Evolutionary conservation across 2,888 invertebrate genomes (phyloP).

Genomic region (Tineola bisselliella): DNA sequence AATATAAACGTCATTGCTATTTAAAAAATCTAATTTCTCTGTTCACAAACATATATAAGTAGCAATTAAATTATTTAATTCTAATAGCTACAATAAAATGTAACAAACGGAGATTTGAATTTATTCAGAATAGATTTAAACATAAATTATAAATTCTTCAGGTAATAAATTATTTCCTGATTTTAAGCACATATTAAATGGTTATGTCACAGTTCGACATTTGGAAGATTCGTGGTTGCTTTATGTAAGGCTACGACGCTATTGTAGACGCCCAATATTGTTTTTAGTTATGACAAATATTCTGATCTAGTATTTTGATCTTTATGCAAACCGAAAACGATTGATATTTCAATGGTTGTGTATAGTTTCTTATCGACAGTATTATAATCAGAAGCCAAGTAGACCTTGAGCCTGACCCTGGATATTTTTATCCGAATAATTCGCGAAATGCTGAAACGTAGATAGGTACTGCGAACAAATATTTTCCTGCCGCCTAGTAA

Average conservation of each 20-base stretch:
- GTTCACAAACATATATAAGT: no score
- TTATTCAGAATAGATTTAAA: no score
- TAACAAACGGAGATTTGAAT: no score
- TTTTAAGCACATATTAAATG: neutral
- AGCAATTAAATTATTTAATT: no score
- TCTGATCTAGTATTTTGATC: conserved; percentile 8
- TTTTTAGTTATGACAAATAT: conserved; percentile 26
- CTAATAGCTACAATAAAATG: no score
- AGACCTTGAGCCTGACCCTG: conserved; percentile 65
- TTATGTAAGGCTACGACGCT: conserved; percentile 25
- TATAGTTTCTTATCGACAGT: conserved; percentile 23
- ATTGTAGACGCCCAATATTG: conserved; percentile 51
- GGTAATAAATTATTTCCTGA: neutral
- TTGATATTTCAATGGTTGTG: conserved; percentile 4
- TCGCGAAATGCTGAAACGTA: conserved; percentile 33
- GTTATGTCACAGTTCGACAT: conserved; percentile 9
- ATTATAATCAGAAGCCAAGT: conserved; percentile 58
- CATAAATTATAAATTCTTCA: no score
- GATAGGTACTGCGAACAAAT: neutral
- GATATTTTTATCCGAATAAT: conserved; percentile 64
- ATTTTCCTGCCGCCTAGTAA: neutral
- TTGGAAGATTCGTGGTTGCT: conserved; percentile 20
- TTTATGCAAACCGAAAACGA: neutral
- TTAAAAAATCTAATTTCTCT: no score
- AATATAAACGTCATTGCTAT: no score